These are phyloP conservation scores for Drosophila yooni DNA, from an alignment of 2,888 invertebrate species.

Conservation along the genomic window DNA sequence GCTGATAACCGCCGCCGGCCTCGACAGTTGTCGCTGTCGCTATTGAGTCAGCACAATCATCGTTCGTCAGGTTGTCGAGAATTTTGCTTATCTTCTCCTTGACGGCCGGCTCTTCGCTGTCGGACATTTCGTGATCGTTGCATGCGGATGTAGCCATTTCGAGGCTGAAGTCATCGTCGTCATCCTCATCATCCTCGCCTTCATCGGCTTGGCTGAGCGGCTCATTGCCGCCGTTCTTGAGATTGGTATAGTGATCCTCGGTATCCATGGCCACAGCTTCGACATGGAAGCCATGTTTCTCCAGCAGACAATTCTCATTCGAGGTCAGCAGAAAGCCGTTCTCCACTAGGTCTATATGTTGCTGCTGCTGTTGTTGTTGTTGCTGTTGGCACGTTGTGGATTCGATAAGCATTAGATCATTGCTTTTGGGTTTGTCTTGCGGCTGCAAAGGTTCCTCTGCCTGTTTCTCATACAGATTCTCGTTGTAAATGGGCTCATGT, in stretches of 20 bases:
- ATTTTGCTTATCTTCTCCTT: conserved; percentile 84
- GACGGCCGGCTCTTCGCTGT: conserved; percentile 82
- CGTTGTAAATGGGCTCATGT: conserved; percentile 47
- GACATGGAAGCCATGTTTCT: conserved; percentile 68
- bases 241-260: conserved; percentile 47
- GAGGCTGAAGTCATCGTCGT: conserved; percentile 82
- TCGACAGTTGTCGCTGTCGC: conserved; percentile 76
- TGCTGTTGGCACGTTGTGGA: conserved; percentile 54
- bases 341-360: conserved; percentile 50
- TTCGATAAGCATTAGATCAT: conserved; percentile 48
- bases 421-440: conserved; percentile 39
- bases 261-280: conserved; percentile 64
- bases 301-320: conserved; percentile 45
- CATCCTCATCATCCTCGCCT: conserved; percentile 77
- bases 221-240: conserved; percentile 26
- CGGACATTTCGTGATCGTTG: conserved; percentile 81
- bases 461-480: conserved; percentile 56
- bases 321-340: conserved; percentile 42
- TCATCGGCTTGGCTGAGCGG: conserved; percentile 25
- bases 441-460: conserved; percentile 38
- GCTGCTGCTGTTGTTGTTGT: conserved; percentile 46
- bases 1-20: conserved; percentile 62
- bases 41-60: conserved; percentile 81
- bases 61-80: conserved; percentile 83
- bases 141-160: conserved; percentile 81